These are phyloP conservation scores for Cuculus canorus DNA, from an alignment of 2,797 vertebrate species.

Conservation along the genomic window DNA sequence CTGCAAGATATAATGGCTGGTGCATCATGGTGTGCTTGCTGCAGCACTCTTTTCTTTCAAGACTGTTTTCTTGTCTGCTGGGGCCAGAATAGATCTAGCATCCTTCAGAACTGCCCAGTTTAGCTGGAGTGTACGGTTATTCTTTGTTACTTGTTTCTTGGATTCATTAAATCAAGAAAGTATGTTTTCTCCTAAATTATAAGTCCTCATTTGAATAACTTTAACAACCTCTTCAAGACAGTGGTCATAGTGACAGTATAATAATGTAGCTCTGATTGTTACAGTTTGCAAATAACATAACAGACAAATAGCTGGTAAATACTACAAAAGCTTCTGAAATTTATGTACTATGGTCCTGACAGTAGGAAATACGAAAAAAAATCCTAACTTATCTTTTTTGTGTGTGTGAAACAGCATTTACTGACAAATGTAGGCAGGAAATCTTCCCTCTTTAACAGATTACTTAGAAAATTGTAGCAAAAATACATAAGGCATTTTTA, in stretches of 20 bases:
- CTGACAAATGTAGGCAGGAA: neutral
- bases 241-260: neutral
- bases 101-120: neutral
- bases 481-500: neutral
- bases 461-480: constrained; percentile 17
- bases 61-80: neutral
- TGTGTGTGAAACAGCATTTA: neutral
- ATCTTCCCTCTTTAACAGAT: neutral
- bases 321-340: neutral
- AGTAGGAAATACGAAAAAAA: neutral
- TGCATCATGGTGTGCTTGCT: neutral
- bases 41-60: neutral
- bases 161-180: neutral
- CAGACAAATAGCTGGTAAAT: neutral
- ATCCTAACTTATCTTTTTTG: neutral
- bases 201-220: neutral
- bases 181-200: neutral
- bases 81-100: neutral
- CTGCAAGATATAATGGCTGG: neutral
- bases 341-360: neutral
- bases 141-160: neutral
- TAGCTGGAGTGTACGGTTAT: neutral
- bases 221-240: neutral
- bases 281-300: neutral
- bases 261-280: neutral